Evolutionary conservation across 2,113 vertebrate species (phyloP).

Genomic region (Heteronetta atricapilla): DNA sequence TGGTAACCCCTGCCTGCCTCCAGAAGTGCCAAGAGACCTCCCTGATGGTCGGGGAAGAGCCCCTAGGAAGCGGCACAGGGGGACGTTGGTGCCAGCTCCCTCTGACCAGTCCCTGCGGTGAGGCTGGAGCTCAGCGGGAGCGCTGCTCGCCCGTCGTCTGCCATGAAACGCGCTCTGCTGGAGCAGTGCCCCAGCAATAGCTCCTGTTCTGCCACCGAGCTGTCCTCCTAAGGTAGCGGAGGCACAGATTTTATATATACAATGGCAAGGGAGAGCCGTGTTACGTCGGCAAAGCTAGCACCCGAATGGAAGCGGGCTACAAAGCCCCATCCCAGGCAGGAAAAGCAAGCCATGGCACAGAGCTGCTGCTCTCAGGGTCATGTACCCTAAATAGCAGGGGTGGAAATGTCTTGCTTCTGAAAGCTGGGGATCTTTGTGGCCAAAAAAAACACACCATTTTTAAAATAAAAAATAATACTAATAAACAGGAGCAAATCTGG

Average conservation of each 20-base stretch:
- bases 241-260: not conserved
- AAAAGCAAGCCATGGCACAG: not conserved
- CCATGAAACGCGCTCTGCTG: not conserved
- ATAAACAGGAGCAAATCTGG: not conserved
- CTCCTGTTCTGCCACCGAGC: not conserved
- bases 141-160: not conserved
- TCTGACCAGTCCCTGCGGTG: accelerated
- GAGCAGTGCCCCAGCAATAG: not conserved
- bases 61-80: not conserved
- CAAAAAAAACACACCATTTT: too few species aligned
- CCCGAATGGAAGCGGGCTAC: not conserved
- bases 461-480: not conserved
- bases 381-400: accelerated
- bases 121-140: not conserved
- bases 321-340: not conserved
- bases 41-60: not conserved
- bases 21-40: not conserved
- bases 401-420: not conserved
- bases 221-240: not conserved
- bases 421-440: not conserved
- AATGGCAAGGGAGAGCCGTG: not conserved
- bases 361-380: not conserved
- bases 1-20: not conserved
- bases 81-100: not conserved
- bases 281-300: accelerated